Evolutionary conservation across 2,113 vertebrate species (phyloP).

Genomic region (Bufo bufo): DNA sequence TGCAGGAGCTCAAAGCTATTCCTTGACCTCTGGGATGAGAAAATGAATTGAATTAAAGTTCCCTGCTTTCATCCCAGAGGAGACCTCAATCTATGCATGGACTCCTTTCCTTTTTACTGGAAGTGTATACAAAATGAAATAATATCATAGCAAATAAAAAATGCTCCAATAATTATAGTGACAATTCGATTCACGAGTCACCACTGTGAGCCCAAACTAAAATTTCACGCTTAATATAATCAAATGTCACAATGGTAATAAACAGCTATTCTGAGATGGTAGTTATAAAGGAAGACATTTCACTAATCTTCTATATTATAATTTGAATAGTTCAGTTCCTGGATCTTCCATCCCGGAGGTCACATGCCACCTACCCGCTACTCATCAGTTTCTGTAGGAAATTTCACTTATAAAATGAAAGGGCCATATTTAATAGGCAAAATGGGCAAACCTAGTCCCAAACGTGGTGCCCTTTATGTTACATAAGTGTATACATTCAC

Average conservation of each 20-base stretch:
- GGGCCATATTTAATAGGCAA: no score
- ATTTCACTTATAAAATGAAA: no score
- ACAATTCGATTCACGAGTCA: slow-evolving; percentile 37
- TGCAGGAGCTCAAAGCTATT: slow-evolving; percentile 7
- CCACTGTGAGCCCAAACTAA: not conserved
- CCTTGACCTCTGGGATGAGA: not conserved
- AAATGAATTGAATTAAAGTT: slow-evolving; percentile 33
- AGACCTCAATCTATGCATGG: not conserved
- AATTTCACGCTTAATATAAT: slow-evolving; percentile 43
- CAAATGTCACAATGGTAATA: slow-evolving; percentile 28
- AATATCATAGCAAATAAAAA: not conserved
- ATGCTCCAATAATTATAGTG: slow-evolving; percentile 24
- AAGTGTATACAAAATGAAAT: slow-evolving; percentile 15
- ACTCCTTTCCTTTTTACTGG: slow-evolving; percentile 12
- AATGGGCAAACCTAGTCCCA: no score
- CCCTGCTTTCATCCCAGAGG: slow-evolving; percentile 5
- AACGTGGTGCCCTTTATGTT: no score
- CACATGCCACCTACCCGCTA: no score
- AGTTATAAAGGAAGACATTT: not conserved
- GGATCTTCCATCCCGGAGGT: not conserved
- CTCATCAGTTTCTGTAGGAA: no score
- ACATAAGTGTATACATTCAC: no score
- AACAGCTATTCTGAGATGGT: slow-evolving; percentile 2
- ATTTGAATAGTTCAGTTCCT: not conserved
- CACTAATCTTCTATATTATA: not conserved